Evolutionary conservation across 1,140 invertebrate species (phyloP), one percentile per base, ranked within the genome.

Genomic region (Pseudomyrmex concolor): DNA sequence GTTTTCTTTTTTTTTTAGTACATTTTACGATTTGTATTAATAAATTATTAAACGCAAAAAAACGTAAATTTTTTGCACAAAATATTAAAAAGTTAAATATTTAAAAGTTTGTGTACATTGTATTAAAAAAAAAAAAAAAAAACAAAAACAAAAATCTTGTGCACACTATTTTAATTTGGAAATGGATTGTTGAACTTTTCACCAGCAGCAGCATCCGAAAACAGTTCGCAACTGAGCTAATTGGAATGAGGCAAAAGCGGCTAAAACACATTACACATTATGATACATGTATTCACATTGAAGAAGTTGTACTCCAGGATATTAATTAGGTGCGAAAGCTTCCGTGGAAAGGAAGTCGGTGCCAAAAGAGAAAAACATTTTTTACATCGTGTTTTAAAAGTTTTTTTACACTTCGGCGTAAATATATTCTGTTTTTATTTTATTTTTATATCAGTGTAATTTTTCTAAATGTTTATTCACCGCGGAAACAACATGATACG

Each of bases 121-220:
- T 17, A 15, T n/a, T 22, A 25, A 34, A 50, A 15, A 4, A 51
- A 51, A 74, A 63, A 25, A n/a, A 34, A 34, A 15, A 2, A 51
- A 63, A 74, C 50, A n/a, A n/a, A 15, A 4, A 51, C 50, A 74
- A 63, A 34, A 34, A 34, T 0, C 0, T 34, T 7, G 50, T 34
- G 45, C 19, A 2, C n/a, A 55, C 19, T 34, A 34, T 63, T 63
- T 63, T n/a, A 74, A 74, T 15, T 57, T 8, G n/a, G 17, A 2
- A 71, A 45, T 7, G 12, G 12, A 57, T 55, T 71, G 19, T 34
- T 25, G 51, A 71, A 17, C 66, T 73, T 48, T 72, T 15, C 17
- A 19, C 4, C 10, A 9, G 34, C 19, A 17, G 43, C 43, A 57
- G n/a, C 57, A 25, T 43, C 55, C 34, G 34, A 0, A 34, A 72